Percentiles rank a stretch among this genome's conserved stretches.
phyloP scores from a whole-genome alignment of 2,797 vertebrate species.

The Podarcis siculus region DNA sequence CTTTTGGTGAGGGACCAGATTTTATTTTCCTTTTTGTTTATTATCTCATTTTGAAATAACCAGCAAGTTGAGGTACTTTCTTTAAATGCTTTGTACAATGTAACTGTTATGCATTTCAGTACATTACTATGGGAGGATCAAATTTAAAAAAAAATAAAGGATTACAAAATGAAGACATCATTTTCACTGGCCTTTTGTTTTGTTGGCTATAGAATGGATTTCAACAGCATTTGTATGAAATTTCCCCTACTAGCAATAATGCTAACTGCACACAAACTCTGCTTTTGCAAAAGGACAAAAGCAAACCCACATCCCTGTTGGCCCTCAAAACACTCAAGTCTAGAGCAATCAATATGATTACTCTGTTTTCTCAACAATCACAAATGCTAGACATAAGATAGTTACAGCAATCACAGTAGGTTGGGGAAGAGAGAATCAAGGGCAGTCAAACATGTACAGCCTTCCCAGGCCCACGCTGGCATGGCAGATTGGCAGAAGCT shows the following conservation, averaged over 20 bases:
- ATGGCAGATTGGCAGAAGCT: no score
- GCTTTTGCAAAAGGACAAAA: background rate
- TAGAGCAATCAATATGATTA: background rate
- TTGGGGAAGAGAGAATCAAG: no score
- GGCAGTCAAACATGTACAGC: no score
- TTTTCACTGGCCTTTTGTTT: conserved; percentile 47
- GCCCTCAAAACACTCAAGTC: background rate
- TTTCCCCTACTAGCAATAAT: background rate
- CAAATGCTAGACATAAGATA: background rate
- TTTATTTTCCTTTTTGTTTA: conserved; percentile 90
- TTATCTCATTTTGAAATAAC: conserved; percentile 99
- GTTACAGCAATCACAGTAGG: no score
- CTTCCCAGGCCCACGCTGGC: no score
- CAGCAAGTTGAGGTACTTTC: conserved; percentile 99
- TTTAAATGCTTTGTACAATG: conserved; percentile 99
- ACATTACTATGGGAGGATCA: conserved; percentile 98
- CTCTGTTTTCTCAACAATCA: background rate
- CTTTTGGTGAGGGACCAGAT: conserved; percentile 89
- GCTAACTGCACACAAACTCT: background rate
- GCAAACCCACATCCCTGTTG: background rate
- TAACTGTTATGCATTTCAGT: conserved; percentile 99
- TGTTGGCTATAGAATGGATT: conserved; percentile 36
- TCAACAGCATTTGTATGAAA: background rate
- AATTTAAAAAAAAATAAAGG: conserved; percentile 96
- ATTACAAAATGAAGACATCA: conserved; percentile 85